Evolutionary conservation across 2,888 invertebrate species (phyloP).

Genomic region (Cenopis cana): DNA sequence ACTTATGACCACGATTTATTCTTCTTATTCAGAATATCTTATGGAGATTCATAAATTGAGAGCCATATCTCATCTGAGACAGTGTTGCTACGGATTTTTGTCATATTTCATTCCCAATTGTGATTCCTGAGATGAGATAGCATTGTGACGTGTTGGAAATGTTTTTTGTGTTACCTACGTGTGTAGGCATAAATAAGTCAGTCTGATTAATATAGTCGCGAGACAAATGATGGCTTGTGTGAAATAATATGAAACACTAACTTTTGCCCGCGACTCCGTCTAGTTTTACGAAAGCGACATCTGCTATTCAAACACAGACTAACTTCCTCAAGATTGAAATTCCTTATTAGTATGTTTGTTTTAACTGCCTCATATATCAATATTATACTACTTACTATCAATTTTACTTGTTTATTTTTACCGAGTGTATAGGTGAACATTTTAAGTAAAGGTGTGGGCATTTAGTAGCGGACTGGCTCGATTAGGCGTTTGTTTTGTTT

Average conservation of each 20-base stretch:
- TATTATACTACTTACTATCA: too few species aligned
- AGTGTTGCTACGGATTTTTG: conserved; percentile 42
- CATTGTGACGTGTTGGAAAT: conserved; percentile 16
- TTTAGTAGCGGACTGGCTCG: too few species aligned
- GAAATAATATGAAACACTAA: not conserved
- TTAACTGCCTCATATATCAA: too few species aligned
- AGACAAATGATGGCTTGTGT: not conserved
- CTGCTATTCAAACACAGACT: too few species aligned
- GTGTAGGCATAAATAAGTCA: conserved; percentile 13
- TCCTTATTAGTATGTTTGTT: too few species aligned
- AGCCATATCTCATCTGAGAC: conserved; percentile 42
- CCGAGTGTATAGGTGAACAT: too few species aligned
- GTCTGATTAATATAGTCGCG: not conserved
- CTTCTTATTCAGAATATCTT: conserved; percentile 45
- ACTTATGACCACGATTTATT: conserved; percentile 43
- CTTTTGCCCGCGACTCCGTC: too few species aligned
- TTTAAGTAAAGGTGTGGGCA: too few species aligned
- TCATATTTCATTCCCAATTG: conserved; percentile 40
- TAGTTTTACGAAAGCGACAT: too few species aligned
- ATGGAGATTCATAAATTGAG: conserved; percentile 45
- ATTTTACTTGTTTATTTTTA: too few species aligned
- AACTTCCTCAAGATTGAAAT: too few species aligned
- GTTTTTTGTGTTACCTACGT: conserved; percentile 12
- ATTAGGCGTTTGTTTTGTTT: too few species aligned
- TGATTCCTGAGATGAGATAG: conserved; percentile 31